Evolutionary conservation across 2,888 invertebrate species (phyloP).

Genomic region (Tachina lurida): DNA sequence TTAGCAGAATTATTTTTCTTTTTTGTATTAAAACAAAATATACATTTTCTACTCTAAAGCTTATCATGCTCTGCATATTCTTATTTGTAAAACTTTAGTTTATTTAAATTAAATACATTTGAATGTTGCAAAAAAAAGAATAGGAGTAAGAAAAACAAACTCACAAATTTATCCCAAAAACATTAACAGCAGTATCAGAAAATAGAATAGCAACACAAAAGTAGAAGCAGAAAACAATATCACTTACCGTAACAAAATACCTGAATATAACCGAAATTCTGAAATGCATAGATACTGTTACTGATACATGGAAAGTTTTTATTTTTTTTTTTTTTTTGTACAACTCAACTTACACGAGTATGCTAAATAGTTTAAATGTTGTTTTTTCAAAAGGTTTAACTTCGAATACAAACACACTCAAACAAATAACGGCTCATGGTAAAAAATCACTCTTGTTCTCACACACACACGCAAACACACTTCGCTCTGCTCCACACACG

Average conservation of each 20-base stretch:
- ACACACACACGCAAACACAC: not conserved
- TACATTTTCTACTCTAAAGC: slow-evolving; percentile 50
- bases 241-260: slow-evolving; percentile 64
- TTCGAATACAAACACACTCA: slow-evolving; percentile 24
- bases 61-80: not conserved
- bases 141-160: not conserved
- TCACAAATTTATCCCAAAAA: slow-evolving; percentile 2
- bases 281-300: slow-evolving; percentile 45
- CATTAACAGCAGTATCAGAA: not conserved
- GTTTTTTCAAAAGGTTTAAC: slow-evolving; percentile 58
- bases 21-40: slow-evolving; percentile 8
- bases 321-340: not conserved
- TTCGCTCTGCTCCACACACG: too few species aligned
- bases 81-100: slow-evolving; percentile 41
- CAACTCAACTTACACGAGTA: slow-evolving; percentile 5
- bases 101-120: slow-evolving; percentile 59
- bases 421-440: slow-evolving; percentile 4
- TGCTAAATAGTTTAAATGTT: slow-evolving; percentile 58
- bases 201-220: slow-evolving; percentile 10
- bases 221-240: slow-evolving; percentile 49
- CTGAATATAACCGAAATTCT: slow-evolving; percentile 51
- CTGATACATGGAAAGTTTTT: slow-evolving; percentile 31
- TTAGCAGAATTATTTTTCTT: not conserved
- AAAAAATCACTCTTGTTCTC: not conserved
- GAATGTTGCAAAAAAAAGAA: slow-evolving; percentile 26